These are phyloP conservation scores for Chrysolina haemoptera DNA, from an alignment of 2,888 invertebrate species.

Conservation along the genomic window DNA sequence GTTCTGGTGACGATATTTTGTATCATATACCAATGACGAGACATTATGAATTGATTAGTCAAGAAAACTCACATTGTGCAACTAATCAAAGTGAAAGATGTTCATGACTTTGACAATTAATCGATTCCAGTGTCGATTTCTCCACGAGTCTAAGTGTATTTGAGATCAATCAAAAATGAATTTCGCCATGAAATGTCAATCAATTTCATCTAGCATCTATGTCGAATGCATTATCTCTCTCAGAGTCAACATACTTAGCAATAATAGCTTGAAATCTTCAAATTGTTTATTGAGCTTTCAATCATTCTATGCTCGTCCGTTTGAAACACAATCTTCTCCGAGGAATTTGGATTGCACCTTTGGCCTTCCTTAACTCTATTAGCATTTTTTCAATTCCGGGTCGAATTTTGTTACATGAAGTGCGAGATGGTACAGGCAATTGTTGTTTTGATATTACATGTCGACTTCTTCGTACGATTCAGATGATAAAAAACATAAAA, in stretches of 20 bases:
- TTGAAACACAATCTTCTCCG: not conserved
- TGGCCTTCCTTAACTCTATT: not conserved
- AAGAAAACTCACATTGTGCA: no score
- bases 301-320: not conserved
- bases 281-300: constrained; percentile 16
- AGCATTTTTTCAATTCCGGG: not conserved
- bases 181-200: constrained; percentile 14
- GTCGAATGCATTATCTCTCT: constrained; percentile 12
- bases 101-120: no score
- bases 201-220: not conserved
- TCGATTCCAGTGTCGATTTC: constrained; percentile 5
- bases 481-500: no score
- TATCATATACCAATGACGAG: no score
- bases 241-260: not conserved
- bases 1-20: no score
- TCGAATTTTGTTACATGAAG: not conserved
- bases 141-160: not conserved
- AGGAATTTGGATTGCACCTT: not conserved
- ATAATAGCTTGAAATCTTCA: constrained; percentile 5
- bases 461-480: no score
- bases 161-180: constrained; percentile 2
- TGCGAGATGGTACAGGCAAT: not conserved
- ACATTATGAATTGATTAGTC: no score
- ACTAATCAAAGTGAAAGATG: no score
- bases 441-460: no score